Conservation (phyloP, 2,113 vertebrate species). For the Proterorhinus semilunaris region DNA sequence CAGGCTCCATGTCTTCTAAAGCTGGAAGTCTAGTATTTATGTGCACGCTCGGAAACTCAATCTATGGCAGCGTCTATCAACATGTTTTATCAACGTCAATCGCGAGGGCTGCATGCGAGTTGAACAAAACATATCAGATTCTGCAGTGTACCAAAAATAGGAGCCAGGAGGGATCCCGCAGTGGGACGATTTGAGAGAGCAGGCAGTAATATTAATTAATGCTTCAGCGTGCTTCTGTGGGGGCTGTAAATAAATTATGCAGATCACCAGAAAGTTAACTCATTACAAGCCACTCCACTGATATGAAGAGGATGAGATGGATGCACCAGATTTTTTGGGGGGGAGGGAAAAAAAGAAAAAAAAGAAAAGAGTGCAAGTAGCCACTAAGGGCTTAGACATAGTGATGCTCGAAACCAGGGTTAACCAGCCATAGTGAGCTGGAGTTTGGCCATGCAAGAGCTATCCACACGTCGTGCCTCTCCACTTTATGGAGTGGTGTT, state of each 20-base stretch:
- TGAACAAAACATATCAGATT: slow-evolving; percentile 63
- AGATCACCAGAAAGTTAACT: slow-evolving; percentile 75
- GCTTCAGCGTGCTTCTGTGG: slow-evolving; percentile 62
- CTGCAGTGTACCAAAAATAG: slow-evolving; percentile 64
- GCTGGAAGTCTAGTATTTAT: slow-evolving; percentile 25
- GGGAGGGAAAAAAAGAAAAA: neutral
- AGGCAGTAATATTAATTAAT: slow-evolving; percentile 75
- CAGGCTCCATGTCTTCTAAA: neutral
- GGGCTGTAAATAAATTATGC: slow-evolving; percentile 73
- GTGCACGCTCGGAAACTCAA: slow-evolving; percentile 14
- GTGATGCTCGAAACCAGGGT: slow-evolving; percentile 48
- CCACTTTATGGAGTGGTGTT: slow-evolving; percentile 66
- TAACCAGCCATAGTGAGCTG: slow-evolving; percentile 63
- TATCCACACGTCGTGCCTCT: slow-evolving; percentile 53
- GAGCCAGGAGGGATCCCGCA: slow-evolving; percentile 70
- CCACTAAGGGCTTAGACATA: slow-evolving; percentile 45
- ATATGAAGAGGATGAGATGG: slow-evolving; percentile 49
- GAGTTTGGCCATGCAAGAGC: slow-evolving; percentile 54
- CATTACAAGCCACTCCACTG: slow-evolving; percentile 67
- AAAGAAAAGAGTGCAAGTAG: slow-evolving; percentile 45
- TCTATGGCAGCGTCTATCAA: slow-evolving; percentile 39
- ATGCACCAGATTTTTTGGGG: slow-evolving; percentile 24
- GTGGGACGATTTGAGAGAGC: slow-evolving; percentile 66
- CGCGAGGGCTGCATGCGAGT: slow-evolving; percentile 40
- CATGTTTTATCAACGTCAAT: slow-evolving; percentile 55